Evolutionary conservation across 2,888 invertebrate species (phyloP), one percentile per base, ranked within the genome.

Genomic region (Abscondita cerata): DNA sequence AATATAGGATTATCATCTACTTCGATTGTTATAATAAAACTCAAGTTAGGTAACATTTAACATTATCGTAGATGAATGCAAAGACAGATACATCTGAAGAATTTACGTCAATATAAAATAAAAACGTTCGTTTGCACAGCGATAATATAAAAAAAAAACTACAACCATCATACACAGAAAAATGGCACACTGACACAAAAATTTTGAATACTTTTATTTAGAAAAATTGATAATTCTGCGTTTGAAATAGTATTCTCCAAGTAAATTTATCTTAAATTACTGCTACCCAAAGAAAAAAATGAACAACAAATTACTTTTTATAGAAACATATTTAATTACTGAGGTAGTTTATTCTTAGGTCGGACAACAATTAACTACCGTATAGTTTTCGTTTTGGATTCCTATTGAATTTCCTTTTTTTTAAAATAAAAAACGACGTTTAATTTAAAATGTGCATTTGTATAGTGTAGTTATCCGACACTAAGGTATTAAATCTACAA

Each of bases 281-380:
- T 76, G 76, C 62, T 68, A 66, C 67, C 67, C 67, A 64, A 68
- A 76, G 44, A 78, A 72, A 75, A 79, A 80, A 77, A 77, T 79
- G 78, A 79, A 80, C 78, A 80, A 79, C 80, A 77, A 79, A 77
- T 73, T 76, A 76, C 65, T 69, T 70, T 72, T 68, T 66, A 79
- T 79, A 78, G 78, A 79, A 79, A 80, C 79, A 80, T 80, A 80
- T 79, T 62, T 76, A 80, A 80, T 80, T 79, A 81, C 78, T 81
- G 81, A 81, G 81, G 81, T 81, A 81, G 81, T 80, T 80, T 78
- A 75, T 77, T 78, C 81, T 80, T 80, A 80, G 80, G 76, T 75
- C 78, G 80, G 80, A 80, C 76, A 79, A 76, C 71, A 68, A 72
- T 70, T 68, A 70, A 46, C 55, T 48, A 51, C 12, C 38, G 11